phyloP scores from a whole-genome alignment of 2,797 vertebrate species.

The Trachops cirrhosus region DNA sequence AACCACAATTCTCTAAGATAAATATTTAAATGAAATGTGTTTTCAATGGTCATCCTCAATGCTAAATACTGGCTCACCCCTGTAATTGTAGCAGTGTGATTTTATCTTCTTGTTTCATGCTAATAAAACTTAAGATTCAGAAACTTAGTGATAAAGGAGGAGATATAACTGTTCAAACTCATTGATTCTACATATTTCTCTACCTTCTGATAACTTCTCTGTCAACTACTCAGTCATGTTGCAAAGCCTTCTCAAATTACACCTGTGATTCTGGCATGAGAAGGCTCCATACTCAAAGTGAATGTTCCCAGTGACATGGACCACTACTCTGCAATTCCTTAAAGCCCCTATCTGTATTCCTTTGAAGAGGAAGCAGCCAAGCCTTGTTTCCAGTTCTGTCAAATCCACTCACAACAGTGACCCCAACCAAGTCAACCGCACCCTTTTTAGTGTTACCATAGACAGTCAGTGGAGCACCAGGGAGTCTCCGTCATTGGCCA shows the following conservation, averaged over 20 bases:
- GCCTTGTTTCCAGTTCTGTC: neutral
- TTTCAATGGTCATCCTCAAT: conserved; percentile 42
- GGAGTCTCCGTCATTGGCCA: neutral
- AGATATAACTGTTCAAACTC: neutral
- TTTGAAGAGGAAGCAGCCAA: neutral
- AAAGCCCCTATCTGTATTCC: neutral
- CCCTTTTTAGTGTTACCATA: neutral
- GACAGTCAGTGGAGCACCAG: neutral
- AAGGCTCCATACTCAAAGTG: neutral
- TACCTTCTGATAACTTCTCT: neutral
- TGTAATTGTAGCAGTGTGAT: neutral
- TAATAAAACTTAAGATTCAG: conserved; percentile 49
- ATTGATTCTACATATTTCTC: neutral
- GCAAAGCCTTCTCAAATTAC: neutral
- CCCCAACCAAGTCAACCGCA: neutral
- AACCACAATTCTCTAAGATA: conserved; percentile 53
- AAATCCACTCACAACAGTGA: neutral
- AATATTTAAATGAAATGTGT: conserved; percentile 67
- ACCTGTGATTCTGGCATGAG: neutral
- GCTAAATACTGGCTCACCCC: conserved; percentile 36
- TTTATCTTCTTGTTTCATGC: conserved; percentile 42
- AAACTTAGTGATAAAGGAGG: neutral
- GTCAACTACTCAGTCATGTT: neutral
- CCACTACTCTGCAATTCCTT: neutral
- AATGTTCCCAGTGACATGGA: neutral